Evolutionary conservation across 2,888 invertebrate genomes (phyloP), one percentile per base, ranked within the genome.

Genomic region (Chymomyza fuscimana): DNA sequence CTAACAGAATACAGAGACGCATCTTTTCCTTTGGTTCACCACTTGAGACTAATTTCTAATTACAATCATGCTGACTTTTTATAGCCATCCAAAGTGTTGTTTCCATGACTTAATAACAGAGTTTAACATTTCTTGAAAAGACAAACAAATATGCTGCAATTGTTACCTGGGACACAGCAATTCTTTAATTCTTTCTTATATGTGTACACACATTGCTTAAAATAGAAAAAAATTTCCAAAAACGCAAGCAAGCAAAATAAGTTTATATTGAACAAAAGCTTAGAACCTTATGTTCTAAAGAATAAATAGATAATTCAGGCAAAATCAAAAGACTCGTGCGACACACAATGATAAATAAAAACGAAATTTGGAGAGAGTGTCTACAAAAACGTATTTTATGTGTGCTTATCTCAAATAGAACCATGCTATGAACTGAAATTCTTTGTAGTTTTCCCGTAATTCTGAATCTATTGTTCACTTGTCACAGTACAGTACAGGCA

Each of bases 1-100:
- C 52, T 15, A 63, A 4, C 16, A 63, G 50, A 54, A 22, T 16
- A 12, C n/a, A n/a, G 12, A 16, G 16, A 63, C 63, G 63, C 63
- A 63, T 63, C 25, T 16, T 52, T 63, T 46, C 36, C 32, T 58
- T 25, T 15, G 19, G 5, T 50, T 19, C 4, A n/a, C 25, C 29
- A 25, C 10, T 50, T 40, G 25, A 9, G 22, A 16, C 50, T 51
- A 25, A 12, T 12, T 50, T 63, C 25, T 7, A 15, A 50, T 29
- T 51, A 19, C 16, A 10, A 51, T 29, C 10, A 25, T 19, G 10
- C n/a, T 16, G 1, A n/a, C 19, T 51, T 63, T 63, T 50, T 63
- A 63, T 46, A 19, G 25, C 51, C 25, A 40, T 15, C 5, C 22
- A 25, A 6, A 6, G 32, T 6, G 32, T n/a, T 59, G n/a, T 59